Percentiles rank a stretch among this genome's conserved stretches.
phyloP scores from a whole-genome alignment of 2,113 vertebrate genomes.

The Platichthys stellatus region DNA sequence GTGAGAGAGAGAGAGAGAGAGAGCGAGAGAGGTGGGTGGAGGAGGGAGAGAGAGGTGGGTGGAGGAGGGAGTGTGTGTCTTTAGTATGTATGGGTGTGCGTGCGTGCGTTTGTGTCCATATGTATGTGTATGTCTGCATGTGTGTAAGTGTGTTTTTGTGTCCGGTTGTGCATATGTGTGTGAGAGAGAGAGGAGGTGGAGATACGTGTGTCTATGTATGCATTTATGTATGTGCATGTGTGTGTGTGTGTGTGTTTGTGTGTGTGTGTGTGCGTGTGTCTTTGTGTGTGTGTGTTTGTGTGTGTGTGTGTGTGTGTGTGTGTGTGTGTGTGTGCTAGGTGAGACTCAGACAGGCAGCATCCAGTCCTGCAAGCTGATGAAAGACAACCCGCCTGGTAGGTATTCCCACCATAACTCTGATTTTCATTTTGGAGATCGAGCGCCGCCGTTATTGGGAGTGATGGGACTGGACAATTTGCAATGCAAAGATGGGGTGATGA shows the following conservation, averaged over 20 bases:
- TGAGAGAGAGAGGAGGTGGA: neutral
- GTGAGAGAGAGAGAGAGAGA: neutral
- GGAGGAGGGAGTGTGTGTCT: neutral
- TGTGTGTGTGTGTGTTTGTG: conserved; percentile 14
- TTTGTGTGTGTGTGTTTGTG: neutral
- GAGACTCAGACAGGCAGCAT: conserved; percentile 45
- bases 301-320: conserved; percentile 9
- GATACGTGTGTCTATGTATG: neutral
- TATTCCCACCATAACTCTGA: conserved; percentile 71
- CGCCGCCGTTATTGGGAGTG: conserved; percentile 61
- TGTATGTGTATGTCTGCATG: neutral
- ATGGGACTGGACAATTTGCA: conserved; percentile 69
- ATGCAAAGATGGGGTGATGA: conserved; percentile 73
- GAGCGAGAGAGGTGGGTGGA: neutral
- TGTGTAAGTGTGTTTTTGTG: conserved; percentile 8
- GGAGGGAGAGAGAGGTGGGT: neutral
- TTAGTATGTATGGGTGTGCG: conserved; percentile 15
- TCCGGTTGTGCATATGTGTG: conserved; percentile 1
- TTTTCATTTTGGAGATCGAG: conserved; percentile 71
- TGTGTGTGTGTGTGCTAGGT: conserved; percentile 18
- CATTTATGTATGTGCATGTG: neutral
- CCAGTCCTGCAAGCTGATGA: conserved; percentile 62
- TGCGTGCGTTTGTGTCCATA: neutral
- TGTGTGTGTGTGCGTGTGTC: conserved; percentile 23
- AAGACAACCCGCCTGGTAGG: conserved; percentile 61